Percentiles rank a stretch among this genome's conserved stretches.
Evolutionary conservation across 2,113 vertebrate species (phyloP).

Genomic region (Dasyornis broadbenti): DNA sequence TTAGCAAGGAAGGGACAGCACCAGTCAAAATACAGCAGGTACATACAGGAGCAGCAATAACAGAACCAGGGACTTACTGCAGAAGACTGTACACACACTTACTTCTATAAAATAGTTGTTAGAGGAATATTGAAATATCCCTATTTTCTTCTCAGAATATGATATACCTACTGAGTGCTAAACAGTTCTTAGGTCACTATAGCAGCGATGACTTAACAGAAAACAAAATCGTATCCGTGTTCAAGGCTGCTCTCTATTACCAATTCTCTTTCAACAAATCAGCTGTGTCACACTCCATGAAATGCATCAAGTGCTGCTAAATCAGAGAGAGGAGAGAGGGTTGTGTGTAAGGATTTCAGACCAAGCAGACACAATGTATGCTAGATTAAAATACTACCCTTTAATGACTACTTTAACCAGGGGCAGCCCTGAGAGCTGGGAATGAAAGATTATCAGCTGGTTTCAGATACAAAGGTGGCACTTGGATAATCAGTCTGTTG

Average conservation of each 20-base stretch:
- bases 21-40: not conserved
- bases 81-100: not conserved
- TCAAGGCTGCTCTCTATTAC: constrained; percentile 17
- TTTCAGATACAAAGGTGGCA: not conserved
- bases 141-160: constrained; percentile 1
- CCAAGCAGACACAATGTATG: not conserved
- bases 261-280: not conserved
- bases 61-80: not conserved
- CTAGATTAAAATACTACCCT: not conserved
- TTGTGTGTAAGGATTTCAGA: not conserved
- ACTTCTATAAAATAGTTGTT: not conserved
- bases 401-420: not conserved
- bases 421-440: not conserved
- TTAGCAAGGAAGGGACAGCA: not conserved
- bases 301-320: not conserved
- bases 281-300: not conserved
- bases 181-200: constrained; percentile 30
- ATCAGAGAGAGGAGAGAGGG: not conserved
- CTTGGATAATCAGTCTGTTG: not conserved
- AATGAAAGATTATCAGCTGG: not conserved
- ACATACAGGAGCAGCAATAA: not conserved
- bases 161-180: not conserved
- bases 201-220: constrained; percentile 15
- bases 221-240: not conserved
- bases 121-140: not conserved